Evolutionary conservation across 2,888 invertebrate genomes (phyloP), one percentile per base, ranked within the genome.

Genomic region (Sialis fuliginosa): DNA sequence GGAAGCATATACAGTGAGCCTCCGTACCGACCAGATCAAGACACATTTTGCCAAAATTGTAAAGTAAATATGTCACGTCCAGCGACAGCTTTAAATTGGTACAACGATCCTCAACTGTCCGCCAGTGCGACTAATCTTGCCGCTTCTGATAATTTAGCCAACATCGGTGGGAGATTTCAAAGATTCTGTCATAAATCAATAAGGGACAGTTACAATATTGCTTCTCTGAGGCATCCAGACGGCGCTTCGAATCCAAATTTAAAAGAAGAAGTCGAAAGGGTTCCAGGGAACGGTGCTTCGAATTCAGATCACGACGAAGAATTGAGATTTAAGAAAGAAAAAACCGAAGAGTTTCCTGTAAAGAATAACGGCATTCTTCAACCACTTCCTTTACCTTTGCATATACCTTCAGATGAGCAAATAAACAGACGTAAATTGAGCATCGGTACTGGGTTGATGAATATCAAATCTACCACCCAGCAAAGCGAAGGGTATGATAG

Each of bases 191-290:
- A 71, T 59, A 69, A 75, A 63, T 57, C 74, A 58, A 59, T 72
- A 57, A 54, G 70, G 64, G 69, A 70, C 62, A 53, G 53, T 10
- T 67, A 64, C 54, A 69, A 66, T 53, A 63, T 72, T 51, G 83
- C 86, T 34, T 79, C 81, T 50, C 63, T 90, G 46, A 74, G 89
- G 52, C 87, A 89, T 67, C 91, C 91, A 5, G 92, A 92, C 58
- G 91, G 91, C 42, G 90, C 92, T 45, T 92, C 91, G 30, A 91
- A 92, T 71, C 91, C 91, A 12, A 89, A 90, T 68, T 70, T 92
- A 56, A 73, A 78, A 48, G 82, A 81, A 62, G 79, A 77, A 62
- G 62, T 64, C 46, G 72, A 70, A 55, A 69, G 76, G 57, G 62
- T 75, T 53, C 75, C 78, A 1, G 77, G 77, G 9, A 78, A 72